Percentiles rank a stretch among this genome's conserved stretches.
phyloP scores from a whole-genome alignment of 2,113 vertebrate genomes.

The Pseudorhombus dupliciocellatus region DNA sequence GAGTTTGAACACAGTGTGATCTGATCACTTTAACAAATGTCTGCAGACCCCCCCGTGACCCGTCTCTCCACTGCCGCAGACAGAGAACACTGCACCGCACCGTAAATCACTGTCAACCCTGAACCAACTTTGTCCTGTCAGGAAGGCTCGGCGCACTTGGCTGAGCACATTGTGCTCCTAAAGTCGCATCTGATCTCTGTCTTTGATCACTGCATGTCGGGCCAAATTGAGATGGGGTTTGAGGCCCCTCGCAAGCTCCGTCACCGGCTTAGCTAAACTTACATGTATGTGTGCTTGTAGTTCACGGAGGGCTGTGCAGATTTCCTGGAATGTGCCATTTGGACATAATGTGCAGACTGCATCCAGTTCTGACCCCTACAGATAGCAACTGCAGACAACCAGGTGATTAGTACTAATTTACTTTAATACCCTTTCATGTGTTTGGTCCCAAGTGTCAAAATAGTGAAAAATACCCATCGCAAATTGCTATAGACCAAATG shows the following conservation, averaged over 20 bases:
- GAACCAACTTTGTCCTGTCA: conserved; percentile 65
- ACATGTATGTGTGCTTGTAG: background rate
- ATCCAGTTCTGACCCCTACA: background rate
- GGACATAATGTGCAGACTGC: conserved; percentile 32
- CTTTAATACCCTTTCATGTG: background rate
- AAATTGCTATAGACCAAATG: too few relatives aligned
- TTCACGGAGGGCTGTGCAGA: conserved; percentile 5
- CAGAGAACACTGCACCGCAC: conserved; percentile 48
- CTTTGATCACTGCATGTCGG: conserved; percentile 63
- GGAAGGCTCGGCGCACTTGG: conserved; percentile 53
- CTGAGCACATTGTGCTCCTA: conserved; percentile 65
- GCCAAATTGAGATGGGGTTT: conserved; percentile 41
- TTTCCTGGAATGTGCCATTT: conserved; percentile 30
- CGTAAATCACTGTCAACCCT: conserved; percentile 59
- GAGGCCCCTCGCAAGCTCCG: conserved; percentile 40
- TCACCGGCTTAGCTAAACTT: conserved; percentile 38
- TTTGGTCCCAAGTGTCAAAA: too few relatives aligned
- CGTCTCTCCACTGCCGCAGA: conserved; percentile 1
- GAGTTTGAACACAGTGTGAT: conserved; percentile 36
- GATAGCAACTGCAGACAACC: background rate
- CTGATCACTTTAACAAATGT: conserved; percentile 53
- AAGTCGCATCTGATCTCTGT: conserved; percentile 63
- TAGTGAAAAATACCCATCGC: too few relatives aligned
- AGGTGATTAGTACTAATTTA: background rate
- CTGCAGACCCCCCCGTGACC: conserved; percentile 25